Conservation (phyloP, 2,797 vertebrate genomes). For the Triplophysa yarkandensis region DNA sequence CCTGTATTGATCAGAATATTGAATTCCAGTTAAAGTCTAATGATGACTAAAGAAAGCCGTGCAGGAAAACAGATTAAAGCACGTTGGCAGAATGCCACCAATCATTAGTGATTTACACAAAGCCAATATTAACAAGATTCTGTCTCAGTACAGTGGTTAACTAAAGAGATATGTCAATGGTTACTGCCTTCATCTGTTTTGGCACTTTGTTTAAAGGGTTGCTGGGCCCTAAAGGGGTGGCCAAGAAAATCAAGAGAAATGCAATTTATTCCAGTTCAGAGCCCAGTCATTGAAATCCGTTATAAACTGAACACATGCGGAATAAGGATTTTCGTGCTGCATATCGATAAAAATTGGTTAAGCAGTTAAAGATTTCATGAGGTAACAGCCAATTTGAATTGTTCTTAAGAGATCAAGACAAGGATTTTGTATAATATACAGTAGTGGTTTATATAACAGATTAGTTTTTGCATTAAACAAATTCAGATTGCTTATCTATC, state of each 20-base stretch:
- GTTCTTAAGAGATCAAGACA: too few species aligned
- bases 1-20: constrained; percentile 14
- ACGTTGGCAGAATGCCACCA: not conserved
- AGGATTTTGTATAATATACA: too few species aligned
- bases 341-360: not conserved
- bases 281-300: constrained; percentile 17
- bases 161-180: constrained; percentile 4
- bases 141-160: not conserved
- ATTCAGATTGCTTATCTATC: not conserved
- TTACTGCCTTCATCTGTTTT: constrained; percentile 6
- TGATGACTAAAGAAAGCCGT: constrained; percentile 9
- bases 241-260: constrained; percentile 15
- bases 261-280: constrained; percentile 44
- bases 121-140: not conserved
- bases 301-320: not conserved
- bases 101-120: constrained; percentile 19
- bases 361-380: not conserved
- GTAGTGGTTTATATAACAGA: not conserved
- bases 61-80: constrained; percentile 6
- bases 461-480: not conserved
- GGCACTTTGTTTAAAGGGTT: constrained; percentile 21
- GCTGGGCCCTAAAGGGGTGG: constrained; percentile 35
- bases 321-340: not conserved
- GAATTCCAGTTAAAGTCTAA: constrained; percentile 3
- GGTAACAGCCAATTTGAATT: not conserved